phyloP scores from a whole-genome alignment of 2,888 invertebrate genomes.

The Achlya flavicornis region DNA sequence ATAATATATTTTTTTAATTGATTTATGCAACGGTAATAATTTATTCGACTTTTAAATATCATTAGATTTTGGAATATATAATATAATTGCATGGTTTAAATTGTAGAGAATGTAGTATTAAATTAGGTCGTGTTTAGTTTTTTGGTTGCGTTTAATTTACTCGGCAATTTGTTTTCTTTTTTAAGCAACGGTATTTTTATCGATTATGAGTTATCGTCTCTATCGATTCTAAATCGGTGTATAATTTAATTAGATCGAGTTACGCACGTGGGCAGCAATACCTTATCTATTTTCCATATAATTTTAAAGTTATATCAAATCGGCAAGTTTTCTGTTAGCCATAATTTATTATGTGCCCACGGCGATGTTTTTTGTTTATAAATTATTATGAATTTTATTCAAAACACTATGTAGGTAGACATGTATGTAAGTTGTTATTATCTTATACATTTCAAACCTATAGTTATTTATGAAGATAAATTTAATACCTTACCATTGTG shows the following conservation, averaged over 20 bases:
- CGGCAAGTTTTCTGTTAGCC: conserved; percentile 52
- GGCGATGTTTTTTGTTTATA: conserved; percentile 48
- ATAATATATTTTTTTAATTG: not conserved
- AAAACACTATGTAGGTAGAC: conserved; percentile 45
- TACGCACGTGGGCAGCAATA: conserved; percentile 53
- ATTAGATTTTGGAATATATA: not conserved
- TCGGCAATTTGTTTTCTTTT: not conserved
- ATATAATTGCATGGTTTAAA: not conserved
- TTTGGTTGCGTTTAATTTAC: not conserved
- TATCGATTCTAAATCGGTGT: conserved; percentile 55
- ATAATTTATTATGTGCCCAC: conserved; percentile 58
- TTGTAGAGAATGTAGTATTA: not conserved
- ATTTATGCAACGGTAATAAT: not conserved
- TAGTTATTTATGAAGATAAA: too few relatives aligned
- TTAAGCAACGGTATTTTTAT: conserved; percentile 4
- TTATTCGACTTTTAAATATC: not conserved
- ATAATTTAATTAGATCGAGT: conserved; percentile 69
- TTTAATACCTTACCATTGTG: too few relatives aligned
- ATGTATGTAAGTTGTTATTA: conserved; percentile 34
- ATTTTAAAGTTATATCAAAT: conserved; percentile 54
- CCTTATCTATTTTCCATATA: conserved; percentile 49
- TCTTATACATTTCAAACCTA: too few relatives aligned
- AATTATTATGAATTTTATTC: conserved; percentile 50
- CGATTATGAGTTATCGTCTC: conserved; percentile 41
- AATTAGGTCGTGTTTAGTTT: not conserved